Evolutionary conservation across 1,140 invertebrate genomes (phyloP), one percentile per base, ranked within the genome.

Genomic region (Hyles vespertilio): DNA sequence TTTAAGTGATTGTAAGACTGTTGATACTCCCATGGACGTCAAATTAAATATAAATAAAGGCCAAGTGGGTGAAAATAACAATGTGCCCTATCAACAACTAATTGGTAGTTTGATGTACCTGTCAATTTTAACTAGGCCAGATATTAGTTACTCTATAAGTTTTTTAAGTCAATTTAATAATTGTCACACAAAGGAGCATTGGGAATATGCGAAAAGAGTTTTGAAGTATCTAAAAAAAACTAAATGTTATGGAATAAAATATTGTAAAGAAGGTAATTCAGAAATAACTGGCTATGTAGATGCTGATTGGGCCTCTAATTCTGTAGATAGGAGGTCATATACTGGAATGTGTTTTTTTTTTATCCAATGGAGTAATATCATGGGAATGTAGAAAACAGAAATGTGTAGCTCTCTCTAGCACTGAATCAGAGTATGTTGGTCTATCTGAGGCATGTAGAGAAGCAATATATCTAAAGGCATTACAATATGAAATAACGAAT

Each of bases 1-100:
- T 36, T 67, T 74, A 64, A 10, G 8, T 8, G 54, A 71, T 22
- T 66, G 65, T 59, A 66, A 67, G 36, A n/a, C 47, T 9, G 55
- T 50, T 22, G 40, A 12, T 48, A 69, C 74, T 45, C 65, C 65
- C 32, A 59, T 67, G 46, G 60, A 63, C 12, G 32, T 3, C 40
- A 66, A 59, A 34, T 46, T 58, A 63, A 51, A 56, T 33, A 33
- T 60, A 50, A 45, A 62, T 56, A 60, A 55, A 43, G 9, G 10
- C 54, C 32, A 59, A 33, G 6, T 22, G 32, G 8, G 5, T 40
- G 22, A 36, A 50, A 22, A 33, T 46, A 40, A 40, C 8, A 40
- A 40, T 8, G 4, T 40, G 7, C 36, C 36, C 7, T 36, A 40
- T 8, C 36, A 40, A 40, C 36, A 40, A 8, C 8, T 40, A 8